Percentiles rank a stretch among this genome's conserved stretches.
phyloP scores from a whole-genome alignment of 2,797 vertebrate genomes.

The Aselliscus stoliczkanus region DNA sequence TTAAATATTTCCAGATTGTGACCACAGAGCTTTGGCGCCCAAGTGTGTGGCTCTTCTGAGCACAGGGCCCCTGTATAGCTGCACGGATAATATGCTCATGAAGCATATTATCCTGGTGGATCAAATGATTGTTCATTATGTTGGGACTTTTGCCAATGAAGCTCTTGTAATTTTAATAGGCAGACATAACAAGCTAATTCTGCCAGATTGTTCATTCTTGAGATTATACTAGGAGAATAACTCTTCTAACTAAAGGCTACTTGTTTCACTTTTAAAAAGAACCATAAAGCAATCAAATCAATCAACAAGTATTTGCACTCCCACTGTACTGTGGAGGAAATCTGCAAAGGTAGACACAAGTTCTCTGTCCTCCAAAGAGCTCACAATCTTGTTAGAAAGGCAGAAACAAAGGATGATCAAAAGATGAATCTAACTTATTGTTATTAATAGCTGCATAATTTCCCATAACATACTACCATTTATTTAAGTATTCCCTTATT shows the following conservation, averaged over 20 bases:
- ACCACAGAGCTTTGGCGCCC: not conserved
- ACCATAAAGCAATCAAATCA: not conserved
- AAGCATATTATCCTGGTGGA: not conserved
- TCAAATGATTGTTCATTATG: not conserved
- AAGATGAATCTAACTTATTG: not conserved
- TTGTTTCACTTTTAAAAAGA: conserved; percentile 3
- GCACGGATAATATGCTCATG: not conserved
- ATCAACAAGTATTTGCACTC: not conserved
- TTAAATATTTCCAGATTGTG: not conserved
- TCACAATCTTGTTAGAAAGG: not conserved
- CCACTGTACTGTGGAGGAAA: not conserved
- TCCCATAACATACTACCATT: not conserved
- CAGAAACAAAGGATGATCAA: not conserved
- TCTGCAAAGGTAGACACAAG: not conserved
- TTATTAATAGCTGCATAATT: not conserved
- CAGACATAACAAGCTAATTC: not conserved
- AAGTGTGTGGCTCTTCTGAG: not conserved
- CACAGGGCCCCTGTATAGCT: not conserved
- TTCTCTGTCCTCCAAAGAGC: not conserved
- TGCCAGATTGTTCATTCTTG: not conserved
- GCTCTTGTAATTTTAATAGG: not conserved
- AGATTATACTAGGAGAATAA: not conserved
- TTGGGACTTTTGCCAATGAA: not conserved
- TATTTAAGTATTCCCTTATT: not conserved
- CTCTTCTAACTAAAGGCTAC: not conserved